Base-by-base conservation (phyloP, 2,888 invertebrate genomes). In the Philereme transversata region DNA sequence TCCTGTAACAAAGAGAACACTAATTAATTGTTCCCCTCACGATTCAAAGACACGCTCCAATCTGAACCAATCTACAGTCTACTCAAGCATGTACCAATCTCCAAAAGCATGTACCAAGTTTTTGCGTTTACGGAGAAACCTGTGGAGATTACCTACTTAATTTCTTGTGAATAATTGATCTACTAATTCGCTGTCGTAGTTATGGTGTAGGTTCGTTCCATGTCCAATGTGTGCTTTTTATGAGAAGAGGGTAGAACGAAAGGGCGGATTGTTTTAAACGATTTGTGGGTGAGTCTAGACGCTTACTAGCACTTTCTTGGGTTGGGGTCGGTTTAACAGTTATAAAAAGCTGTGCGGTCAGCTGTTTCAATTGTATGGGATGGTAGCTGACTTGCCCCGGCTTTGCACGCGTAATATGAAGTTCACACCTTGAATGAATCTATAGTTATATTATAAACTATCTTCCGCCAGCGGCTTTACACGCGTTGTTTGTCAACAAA, bases 61-160 rank as follows among this genome's bases (percentile, higher is more conserved):
- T 75, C 71, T 66, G 67, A 76, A 74, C 76, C 78, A 77, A 79
- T 81, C 74, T 22, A 22, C 22, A 22, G 22, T 73, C 59, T 64
- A 7, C 45, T 58, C 58, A 60, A 68, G 67, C 71, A 67, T 59
- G 69, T 67, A 70, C 67, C 54, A 40, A 22, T 73, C 59, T 64
- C 6, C 9, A 58, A 57, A 58, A 67, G 67, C 71, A 67, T 58
- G 69, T 66, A 70, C 67, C 54, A 69, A 61, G 72, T 77, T 78
- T 77, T 78, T 77, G 72, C 70, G 65, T 73, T 35, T 49, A 7
- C 45, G 45, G 45, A 44, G 52, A 10, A 45, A 33, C 48, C 22
- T 22, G 22, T 1, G 22, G 22, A 22, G 22, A 22, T 22, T 22
- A 22, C 22, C 22, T 22, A 22, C 22, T 22, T 22, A 1, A 22